phyloP scores from a whole-genome alignment of 92 coral and sea anemone species.

The Phymanthus crucifer region DNA sequence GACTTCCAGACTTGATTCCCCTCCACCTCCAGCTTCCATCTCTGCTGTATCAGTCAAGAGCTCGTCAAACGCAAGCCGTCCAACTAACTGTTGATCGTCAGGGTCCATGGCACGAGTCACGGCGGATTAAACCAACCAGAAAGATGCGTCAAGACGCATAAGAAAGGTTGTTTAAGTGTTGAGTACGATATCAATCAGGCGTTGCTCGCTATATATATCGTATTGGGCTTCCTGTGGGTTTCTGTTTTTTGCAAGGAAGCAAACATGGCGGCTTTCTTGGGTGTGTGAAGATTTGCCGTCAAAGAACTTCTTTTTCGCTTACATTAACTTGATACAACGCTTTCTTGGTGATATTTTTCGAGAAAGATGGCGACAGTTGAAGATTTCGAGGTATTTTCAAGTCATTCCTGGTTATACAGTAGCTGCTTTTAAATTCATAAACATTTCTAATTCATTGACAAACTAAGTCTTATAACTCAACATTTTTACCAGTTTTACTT shows the following conservation, averaged over 20 bases:
- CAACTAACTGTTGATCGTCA: conserved; percentile 55
- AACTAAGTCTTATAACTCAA: too few species aligned
- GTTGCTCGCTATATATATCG: conserved; percentile 1
- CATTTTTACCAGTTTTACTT: too few species aligned
- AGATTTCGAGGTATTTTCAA: conserved; percentile 52
- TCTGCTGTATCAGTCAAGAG: conserved; percentile 1
- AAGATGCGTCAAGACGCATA: background rate
- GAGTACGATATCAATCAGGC: conserved; percentile 14
- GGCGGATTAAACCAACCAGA: background rate
- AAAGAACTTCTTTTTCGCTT: background rate
- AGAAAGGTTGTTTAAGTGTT: conserved; percentile 13
- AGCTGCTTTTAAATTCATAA: too few species aligned
- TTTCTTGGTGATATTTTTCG: background rate
- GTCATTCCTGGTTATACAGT: too few species aligned
- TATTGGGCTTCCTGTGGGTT: conserved; percentile 33
- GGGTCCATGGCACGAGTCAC: conserved; percentile 41
- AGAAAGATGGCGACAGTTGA: conserved; percentile 45
- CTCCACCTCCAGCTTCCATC: conserved; percentile 16
- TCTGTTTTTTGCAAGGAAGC: background rate
- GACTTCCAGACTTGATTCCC: conserved; percentile 5
- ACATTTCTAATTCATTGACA: too few species aligned
- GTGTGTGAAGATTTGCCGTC: conserved; percentile 1
- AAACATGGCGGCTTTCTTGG: conserved; percentile 31
- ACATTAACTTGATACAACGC: background rate
- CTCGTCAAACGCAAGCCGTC: conserved; percentile 34